These are phyloP conservation scores for Chelonus insularis DNA, from an alignment of 1,140 invertebrate species.

Conservation along the genomic window DNA sequence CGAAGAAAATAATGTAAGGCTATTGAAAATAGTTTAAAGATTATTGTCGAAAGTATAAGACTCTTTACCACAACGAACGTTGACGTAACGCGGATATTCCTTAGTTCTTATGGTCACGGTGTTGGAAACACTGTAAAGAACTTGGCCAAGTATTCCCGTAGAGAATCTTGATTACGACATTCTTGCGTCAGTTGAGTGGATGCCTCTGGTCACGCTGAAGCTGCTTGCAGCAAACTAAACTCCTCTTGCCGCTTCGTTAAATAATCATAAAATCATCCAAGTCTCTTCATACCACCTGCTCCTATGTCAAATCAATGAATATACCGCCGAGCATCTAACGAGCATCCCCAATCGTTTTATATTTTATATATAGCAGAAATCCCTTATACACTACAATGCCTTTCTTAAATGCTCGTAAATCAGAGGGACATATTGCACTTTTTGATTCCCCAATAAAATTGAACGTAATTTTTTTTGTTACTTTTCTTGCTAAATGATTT, in stretches of 20 bases:
- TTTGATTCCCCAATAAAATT: neutral
- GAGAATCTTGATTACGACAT: constrained; percentile 26
- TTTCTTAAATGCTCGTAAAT: neutral
- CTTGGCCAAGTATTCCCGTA: neutral
- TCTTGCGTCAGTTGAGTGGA: constrained; percentile 27
- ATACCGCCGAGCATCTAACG: neutral
- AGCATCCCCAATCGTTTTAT: neutral
- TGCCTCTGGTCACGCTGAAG: constrained; percentile 22
- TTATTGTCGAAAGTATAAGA: neutral
- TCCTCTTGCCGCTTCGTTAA: constrained; percentile 16
- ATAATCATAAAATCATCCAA: constrained; percentile 28
- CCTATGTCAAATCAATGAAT: constrained; percentile 5
- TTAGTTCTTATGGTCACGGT: constrained; percentile 9
- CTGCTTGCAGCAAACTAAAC: neutral
- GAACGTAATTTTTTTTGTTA: too few relatives aligned
- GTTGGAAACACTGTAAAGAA: neutral
- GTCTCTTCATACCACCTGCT: constrained; percentile 5
- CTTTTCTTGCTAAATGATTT: too few relatives aligned
- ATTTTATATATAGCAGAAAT: neutral
- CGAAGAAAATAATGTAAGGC: too few relatives aligned
- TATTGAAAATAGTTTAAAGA: neutral
- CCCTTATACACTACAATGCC: neutral
- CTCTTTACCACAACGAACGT: neutral
- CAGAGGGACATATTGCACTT: neutral
- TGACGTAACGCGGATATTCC: constrained; percentile 2